Base-by-base conservation (phyloP, 2,113 vertebrate genomes). In the Origma solitaria region DNA sequence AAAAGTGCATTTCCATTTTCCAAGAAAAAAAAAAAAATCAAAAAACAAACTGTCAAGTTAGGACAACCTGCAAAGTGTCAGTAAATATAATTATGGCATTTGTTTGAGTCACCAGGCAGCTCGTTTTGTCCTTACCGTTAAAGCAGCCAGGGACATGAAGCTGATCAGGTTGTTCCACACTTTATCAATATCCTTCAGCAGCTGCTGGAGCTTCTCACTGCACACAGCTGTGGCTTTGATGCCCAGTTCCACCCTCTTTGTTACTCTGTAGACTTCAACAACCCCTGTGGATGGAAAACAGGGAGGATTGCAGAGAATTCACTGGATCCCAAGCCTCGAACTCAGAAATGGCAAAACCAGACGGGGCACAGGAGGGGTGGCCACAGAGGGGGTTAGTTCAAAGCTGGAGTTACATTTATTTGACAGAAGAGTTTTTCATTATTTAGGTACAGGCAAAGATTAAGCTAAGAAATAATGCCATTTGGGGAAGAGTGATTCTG, bases 161-260 rank as follows among this genome's bases (percentile, higher is more conserved):
- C 99, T 98, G 13, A 99, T 99, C 20, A 99, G 97, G 98, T 99
- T 99, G 97, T 99, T 99, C 99, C 99, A 99, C 30, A 99, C 98
- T 56, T 98, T 99, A 92, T 99, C 99, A 49, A 99, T 98, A 95
- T 99, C 99, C 97, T 99, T 99, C 90, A 99, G 97, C 86, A 99
- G 96, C 95, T 98, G 98, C 96, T 99, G 99, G 35, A 99, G 99
- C 81, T 99, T 99, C 97, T 99, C 99, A 3, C 99, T 99, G 86
- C 99, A 99, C 38, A 99, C 99, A 0, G 99, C 99, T 0, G 99
- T 99, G 4, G 99, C 99, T 96, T 99, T 99, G 97, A 99, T 99
- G 70, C 99, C 99, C 96, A 99, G 97, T 91, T 99, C 99, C 77
- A 99, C 99, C 9, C 99, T 98, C 71, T 98, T 99, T 12, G 98